Base-by-base conservation (phyloP, 2,888 invertebrate genomes). In the Cheilosia impressa region DNA sequence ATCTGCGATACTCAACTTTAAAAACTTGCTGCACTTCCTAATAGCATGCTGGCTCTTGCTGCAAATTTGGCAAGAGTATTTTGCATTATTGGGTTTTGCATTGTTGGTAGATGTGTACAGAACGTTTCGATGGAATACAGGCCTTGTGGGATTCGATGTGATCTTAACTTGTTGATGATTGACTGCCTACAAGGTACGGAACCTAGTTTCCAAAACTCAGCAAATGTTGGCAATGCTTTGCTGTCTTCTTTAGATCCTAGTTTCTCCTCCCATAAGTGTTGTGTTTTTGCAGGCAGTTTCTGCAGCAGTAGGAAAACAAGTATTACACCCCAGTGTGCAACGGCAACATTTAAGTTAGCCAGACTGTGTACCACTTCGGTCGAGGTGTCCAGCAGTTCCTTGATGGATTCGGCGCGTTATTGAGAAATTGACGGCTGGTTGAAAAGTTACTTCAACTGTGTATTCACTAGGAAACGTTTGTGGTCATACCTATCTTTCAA, bases 361-460 rank as follows among this genome's bases (percentile, higher is more conserved):
- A 27, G 27, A 6, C 43, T 43, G 22, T 22, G 7, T 15, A 15
- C 10, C 10, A 41, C 10, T 41, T 41, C 15, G 41, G 15, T 15
- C 41, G 15, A 41, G 15, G 10, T 15, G 13, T 15, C 41, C 15
- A 17, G 19, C 47, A 47, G 9, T n/a, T 47, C 17, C n/a, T 57
- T 34, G 34, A 34, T 41, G 22, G 41, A 58, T 15, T 38, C 58
- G 15, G 58, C 38, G 2, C 58, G 58, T 38, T 58, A 22, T 19
- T 58, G 58, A 4, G 19, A 1, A 31, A 31, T 17, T 13, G 24
- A 4, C 15, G 43, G 43, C n/a, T 60, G 60, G 60, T 60, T 41
- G 60, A 41, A 60, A 0, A 60, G 43, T 24, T 43, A 60, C 24
- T 24, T 31, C 31, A 31, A 7, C 31, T 31, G 31, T 7, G 31